These are phyloP conservation scores for Aporophyla nigra DNA, from an alignment of 2,888 invertebrate genomes.

Conservation along the genomic window DNA sequence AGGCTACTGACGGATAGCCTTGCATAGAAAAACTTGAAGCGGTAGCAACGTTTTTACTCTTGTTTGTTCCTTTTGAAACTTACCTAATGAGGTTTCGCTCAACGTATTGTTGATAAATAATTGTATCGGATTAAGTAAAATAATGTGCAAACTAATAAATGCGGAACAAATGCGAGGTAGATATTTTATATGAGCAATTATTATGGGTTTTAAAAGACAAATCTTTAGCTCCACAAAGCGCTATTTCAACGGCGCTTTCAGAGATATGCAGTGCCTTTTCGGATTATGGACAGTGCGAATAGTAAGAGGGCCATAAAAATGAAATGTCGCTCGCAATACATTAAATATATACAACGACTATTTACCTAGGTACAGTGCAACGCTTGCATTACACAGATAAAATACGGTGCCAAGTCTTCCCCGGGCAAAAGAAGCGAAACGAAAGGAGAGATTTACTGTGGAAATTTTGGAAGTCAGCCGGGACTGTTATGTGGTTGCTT, in stretches of 20 bases:
- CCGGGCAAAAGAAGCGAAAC: conserved; percentile 88
- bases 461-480: conserved; percentile 91
- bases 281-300: conserved; percentile 59
- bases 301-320: conserved; percentile 67
- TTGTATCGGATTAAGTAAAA: neutral
- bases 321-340: conserved; percentile 70
- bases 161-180: neutral
- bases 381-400: conserved; percentile 88
- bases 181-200: conserved; percentile 3
- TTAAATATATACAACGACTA: conserved; percentile 74
- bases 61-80: neutral
- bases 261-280: conserved; percentile 55
- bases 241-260: conserved; percentile 32
- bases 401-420: conserved; percentile 89
- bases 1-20: conserved; percentile 69
- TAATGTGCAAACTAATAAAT: neutral
- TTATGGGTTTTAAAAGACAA: conserved; percentile 7
- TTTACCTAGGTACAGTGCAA: conserved; percentile 86
- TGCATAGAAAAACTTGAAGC: conserved; percentile 34
- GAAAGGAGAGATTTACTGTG: conserved; percentile 87
- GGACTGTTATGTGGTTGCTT: conserved; percentile 84
- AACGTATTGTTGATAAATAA: neutral
- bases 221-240: conserved; percentile 5
- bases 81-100: neutral
- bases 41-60: neutral